Conservation (phyloP, 2,888 invertebrate species). For the Podabrus alpinus region DNA sequence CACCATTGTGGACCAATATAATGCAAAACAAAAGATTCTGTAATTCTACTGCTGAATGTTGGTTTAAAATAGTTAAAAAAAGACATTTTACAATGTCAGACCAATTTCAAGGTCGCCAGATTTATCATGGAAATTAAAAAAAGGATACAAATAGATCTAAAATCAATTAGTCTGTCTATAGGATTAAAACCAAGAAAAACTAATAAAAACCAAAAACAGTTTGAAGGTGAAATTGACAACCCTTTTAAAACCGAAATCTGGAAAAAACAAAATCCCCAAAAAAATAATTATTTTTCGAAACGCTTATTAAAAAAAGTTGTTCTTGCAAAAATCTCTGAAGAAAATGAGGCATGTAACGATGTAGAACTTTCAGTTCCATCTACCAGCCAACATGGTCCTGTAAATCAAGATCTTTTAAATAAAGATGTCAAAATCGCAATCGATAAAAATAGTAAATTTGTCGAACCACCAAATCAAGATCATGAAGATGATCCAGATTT, state of each 20-base stretch:
- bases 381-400: no score
- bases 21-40: not conserved
- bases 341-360: no score
- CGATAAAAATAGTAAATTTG: no score
- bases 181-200: not conserved
- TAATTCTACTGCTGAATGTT: not conserved
- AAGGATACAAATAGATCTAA: not conserved
- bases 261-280: not conserved
- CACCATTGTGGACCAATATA: not conserved
- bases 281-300: not conserved
- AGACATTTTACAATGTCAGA: not conserved
- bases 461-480: no score
- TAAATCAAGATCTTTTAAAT: no score
- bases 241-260: not conserved
- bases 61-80: slow-evolving; percentile 1
- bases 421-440: no score
- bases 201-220: not conserved
- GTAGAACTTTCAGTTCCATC: no score
- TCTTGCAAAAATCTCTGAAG: no score
- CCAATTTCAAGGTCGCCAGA: not conserved
- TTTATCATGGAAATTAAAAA: not conserved
- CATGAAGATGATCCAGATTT: no score
- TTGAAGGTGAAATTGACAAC: not conserved
- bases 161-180: not conserved
- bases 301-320: not conserved